A percentile compares a stretch with the other conserved stretches of the same genome.
These are phyloP conservation scores for Meleagris gallopavo DNA, from an alignment of 2,113 vertebrate species.

Conservation along the genomic window DNA sequence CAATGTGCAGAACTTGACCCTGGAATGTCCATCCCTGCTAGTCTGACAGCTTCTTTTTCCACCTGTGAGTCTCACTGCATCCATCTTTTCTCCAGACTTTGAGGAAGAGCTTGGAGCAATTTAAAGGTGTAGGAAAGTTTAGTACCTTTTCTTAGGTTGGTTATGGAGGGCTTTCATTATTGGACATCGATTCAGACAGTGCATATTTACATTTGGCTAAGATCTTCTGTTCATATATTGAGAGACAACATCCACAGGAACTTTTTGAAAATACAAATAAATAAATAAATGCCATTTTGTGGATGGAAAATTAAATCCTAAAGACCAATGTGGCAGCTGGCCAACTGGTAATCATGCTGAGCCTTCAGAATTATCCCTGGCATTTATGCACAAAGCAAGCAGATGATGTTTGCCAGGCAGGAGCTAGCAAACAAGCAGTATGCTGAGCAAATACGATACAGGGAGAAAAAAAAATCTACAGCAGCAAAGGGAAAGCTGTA, in stretches of 20 bases:
- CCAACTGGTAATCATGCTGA: neutral
- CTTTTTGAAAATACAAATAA: neutral
- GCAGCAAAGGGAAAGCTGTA: neutral
- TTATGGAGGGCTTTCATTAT: neutral
- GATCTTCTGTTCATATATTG: neutral
- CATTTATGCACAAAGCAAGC: constrained; percentile 33
- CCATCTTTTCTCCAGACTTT: neutral
- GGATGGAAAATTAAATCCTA: constrained; percentile 21
- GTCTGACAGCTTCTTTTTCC: neutral
- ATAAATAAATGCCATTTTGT: constrained; percentile 5
- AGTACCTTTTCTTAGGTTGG: neutral
- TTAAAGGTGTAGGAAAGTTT: neutral
- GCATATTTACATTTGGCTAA: neutral
- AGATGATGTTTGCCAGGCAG: neutral
- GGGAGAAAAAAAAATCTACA: neutral
- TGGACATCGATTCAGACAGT: neutral
- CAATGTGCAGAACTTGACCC: neutral
- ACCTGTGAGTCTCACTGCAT: neutral
- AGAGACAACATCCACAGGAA: neutral
- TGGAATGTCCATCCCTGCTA: neutral
- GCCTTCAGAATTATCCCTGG: constrained; percentile 13
- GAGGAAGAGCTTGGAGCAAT: neutral
- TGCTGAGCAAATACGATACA: constrained; percentile 15
- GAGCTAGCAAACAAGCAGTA: neutral
- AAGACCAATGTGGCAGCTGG: constrained; percentile 6